Evolutionary conservation across 2,797 vertebrate genomes (phyloP).

Genomic region (Xenopus petersii): DNA sequence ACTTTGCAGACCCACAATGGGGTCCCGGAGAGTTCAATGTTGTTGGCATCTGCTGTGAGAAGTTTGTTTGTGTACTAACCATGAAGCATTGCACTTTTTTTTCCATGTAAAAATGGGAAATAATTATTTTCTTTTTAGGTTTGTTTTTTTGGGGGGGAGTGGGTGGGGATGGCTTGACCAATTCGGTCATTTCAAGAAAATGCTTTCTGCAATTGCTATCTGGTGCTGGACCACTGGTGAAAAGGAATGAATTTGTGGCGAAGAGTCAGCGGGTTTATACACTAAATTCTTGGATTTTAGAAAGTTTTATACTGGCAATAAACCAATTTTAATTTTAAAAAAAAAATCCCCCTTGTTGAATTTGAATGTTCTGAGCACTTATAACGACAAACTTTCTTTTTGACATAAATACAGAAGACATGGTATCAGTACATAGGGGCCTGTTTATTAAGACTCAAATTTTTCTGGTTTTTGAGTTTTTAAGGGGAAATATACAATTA

Average conservation of each 20-base stretch:
- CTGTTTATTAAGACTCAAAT: no score
- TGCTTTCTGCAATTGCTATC: constrained; percentile 14
- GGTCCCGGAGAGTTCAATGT: constrained; percentile 27
- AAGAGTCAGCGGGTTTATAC: no score
- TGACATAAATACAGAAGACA: no score
- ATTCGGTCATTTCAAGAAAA: not conserved
- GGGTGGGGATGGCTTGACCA: constrained; percentile 1
- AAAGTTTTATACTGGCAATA: no score
- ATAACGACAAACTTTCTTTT: no score
- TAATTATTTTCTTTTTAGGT: constrained; percentile 17
- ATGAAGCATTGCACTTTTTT: constrained; percentile 44
- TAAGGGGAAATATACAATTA: no score
- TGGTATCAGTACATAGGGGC: no score
- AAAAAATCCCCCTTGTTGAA: no score
- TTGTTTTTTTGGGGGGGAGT: not conserved
- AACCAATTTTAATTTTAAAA: no score
- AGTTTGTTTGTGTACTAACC: constrained; percentile 29
- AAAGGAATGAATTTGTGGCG: not conserved
- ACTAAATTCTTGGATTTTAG: no score
- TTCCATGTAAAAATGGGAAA: constrained; percentile 21
- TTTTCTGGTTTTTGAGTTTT: no score
- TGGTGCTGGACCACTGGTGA: constrained; percentile 24
- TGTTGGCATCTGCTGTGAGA: constrained; percentile 35
- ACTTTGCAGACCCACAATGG: not conserved
- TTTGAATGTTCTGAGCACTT: no score